phyloP scores from a whole-genome alignment of 2,113 vertebrate genomes.

The Onychostruthus taczanowskii region DNA sequence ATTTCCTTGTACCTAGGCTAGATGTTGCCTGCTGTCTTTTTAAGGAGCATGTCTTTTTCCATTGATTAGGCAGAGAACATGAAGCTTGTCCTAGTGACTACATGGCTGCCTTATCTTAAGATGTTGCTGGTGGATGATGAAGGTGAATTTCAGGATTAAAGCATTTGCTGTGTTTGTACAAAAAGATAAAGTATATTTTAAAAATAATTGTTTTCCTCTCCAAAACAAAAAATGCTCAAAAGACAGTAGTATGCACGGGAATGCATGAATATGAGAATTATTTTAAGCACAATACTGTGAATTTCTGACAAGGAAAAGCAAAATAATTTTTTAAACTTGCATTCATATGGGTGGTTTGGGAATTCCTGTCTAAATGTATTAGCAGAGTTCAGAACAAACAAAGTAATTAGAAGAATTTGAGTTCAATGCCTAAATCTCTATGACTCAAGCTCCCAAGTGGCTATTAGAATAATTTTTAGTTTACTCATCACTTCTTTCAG shows the following conservation, averaged over 20 bases:
- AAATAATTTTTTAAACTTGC: not conserved
- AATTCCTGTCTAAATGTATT: not conserved
- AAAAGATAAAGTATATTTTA: not conserved
- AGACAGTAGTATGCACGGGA: not conserved
- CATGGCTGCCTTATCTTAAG: not conserved
- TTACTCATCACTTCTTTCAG: not conserved
- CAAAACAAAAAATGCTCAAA: not conserved
- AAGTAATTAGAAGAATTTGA: not conserved
- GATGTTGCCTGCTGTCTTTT: not conserved
- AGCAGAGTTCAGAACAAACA: not conserved
- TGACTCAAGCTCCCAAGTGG: not conserved
- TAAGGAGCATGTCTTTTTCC: not conserved
- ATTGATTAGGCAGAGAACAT: not conserved
- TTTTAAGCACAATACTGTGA: not conserved
- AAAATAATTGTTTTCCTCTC: not conserved
- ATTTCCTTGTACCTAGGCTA: not conserved
- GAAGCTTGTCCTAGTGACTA: not conserved
- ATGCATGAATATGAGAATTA: not conserved
- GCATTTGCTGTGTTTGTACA: not conserved
- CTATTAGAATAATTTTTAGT: not conserved
- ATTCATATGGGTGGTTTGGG: not conserved
- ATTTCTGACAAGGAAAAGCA: not conserved
- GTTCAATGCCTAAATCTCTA: not conserved
- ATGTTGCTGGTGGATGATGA: not conserved
- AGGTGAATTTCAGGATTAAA: not conserved